These are phyloP conservation scores for Gari tellinella DNA, from an alignment of 2,888 invertebrate genomes.

Conservation along the genomic window DNA sequence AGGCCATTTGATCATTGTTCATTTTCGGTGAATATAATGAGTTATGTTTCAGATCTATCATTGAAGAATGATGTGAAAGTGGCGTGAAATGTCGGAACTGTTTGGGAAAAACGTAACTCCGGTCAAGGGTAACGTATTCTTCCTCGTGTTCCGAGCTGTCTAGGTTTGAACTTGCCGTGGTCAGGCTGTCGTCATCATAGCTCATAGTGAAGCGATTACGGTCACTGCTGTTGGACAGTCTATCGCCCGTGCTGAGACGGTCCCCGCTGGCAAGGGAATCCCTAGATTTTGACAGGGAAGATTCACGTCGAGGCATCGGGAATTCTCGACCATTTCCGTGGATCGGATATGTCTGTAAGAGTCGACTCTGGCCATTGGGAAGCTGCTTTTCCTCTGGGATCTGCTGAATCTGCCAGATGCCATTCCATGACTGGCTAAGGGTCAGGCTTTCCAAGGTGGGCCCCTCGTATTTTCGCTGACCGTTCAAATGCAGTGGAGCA, in stretches of 20 bases:
- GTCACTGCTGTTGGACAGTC: conserved; percentile 56
- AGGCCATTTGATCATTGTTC: conserved; percentile 45
- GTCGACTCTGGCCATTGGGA: conserved; percentile 28
- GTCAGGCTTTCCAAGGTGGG: conserved; percentile 51
- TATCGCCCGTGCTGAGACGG: conserved; percentile 42
- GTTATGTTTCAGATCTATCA: conserved; percentile 67
- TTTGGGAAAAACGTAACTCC: conserved; percentile 60
- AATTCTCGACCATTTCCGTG: conserved; percentile 38
- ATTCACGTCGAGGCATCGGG: conserved; percentile 37
- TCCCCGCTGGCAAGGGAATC: conserved; percentile 51
- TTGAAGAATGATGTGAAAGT: conserved; percentile 62
- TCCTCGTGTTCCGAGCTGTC: conserved; percentile 66
- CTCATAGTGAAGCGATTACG: conserved; percentile 44
- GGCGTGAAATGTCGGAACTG: conserved; percentile 31
- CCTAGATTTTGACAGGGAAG: conserved; percentile 40
- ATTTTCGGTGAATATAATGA: conserved; percentile 59
- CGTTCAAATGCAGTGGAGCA: conserved; percentile 49
- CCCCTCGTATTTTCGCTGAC: conserved; percentile 50
- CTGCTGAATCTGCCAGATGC: conserved; percentile 60
- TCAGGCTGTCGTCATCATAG: conserved; percentile 59
- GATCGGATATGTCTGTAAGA: conserved; percentile 49
- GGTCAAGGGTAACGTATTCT: conserved; percentile 69
- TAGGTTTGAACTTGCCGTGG: conserved; percentile 59
- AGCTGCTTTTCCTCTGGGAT: conserved; percentile 19
- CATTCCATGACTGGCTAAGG: conserved; percentile 68